A percentile compares a stretch with the other conserved stretches of the same genome.
Conservation (phyloP, 2,113 vertebrate species). For the Grallaria varia region DNA sequence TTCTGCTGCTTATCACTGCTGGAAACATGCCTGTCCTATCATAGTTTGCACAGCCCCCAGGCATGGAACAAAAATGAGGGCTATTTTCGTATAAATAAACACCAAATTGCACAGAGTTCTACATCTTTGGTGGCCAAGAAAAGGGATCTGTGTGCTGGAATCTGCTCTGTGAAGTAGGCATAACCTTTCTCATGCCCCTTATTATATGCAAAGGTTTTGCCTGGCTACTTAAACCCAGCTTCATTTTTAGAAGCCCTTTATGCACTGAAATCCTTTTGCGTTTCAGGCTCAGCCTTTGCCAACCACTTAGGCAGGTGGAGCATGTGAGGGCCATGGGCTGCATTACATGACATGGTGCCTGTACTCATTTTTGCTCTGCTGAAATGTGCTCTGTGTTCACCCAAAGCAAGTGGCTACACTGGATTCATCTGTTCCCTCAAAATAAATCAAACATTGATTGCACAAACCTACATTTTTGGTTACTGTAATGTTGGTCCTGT, state of each 20-base stretch:
- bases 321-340: neutral
- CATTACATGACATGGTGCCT: neutral
- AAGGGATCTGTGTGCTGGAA: conserved; percentile 47
- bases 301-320: conserved; percentile 24
- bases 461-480: neutral
- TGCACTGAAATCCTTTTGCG: neutral
- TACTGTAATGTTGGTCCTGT: neutral
- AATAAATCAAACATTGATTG: neutral
- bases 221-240: conserved; percentile 13
- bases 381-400: neutral
- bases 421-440: neutral
- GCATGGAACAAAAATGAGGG: conserved; percentile 53
- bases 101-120: conserved; percentile 38
- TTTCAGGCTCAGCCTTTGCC: conserved; percentile 30
- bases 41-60: neutral
- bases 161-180: conserved; percentile 30
- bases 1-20: conserved; percentile 25
- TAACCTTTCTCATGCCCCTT: conserved; percentile 68
- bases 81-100: conserved; percentile 66
- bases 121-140: conserved; percentile 62
- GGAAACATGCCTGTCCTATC: conserved; percentile 28
- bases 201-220: conserved; percentile 46
- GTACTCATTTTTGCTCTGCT: neutral
- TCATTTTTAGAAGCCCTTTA: conserved; percentile 19
- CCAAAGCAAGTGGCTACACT: neutral